Base-by-base conservation (phyloP, 1,140 invertebrate genomes). In the Sycophila sp. region DNA sequence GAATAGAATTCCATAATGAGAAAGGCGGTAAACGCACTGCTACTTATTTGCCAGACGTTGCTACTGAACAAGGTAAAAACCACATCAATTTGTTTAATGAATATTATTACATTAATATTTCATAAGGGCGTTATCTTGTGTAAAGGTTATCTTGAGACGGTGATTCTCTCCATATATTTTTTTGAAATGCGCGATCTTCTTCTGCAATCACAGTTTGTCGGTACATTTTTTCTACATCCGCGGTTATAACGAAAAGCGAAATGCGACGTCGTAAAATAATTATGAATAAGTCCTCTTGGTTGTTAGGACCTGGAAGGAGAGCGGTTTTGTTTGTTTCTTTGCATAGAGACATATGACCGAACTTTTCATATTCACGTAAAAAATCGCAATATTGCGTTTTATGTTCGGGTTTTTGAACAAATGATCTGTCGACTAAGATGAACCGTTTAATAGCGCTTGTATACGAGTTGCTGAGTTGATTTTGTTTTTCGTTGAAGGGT, bases 1-100 rank as follows among this genome's bases (percentile, higher is more conserved):
- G 98, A 55, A 99, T 99, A 75, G 97, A 99, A 88, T 99, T 99
- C 80, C 86, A 93, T 67, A 98, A 96, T 85, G 98, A 99, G 79
- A 95, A 96, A 78, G 98, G 98, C 69, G 93, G 93, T 74, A 96
- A 96, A 80, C 91, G 96, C 78, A 98, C 96, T 73, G 98, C 98
- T 74, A 99, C 98, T 76, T 99, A 98, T 87, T 89, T 99, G 81
- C 98, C 98, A 58, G 94, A 99, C 87, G 96, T 99, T 66, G 96
- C 98, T 76, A 91, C 91, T 67, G 98, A 99, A 85, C 98, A 99
- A 94, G 97, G 96, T 96, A 87, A 76, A 77, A 22, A 42, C n/a
- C n/a, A n/a, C n/a, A n/a, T n/a, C n/a, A n/a, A n/a, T n/a, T n/a
- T n/a, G n/a, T n/a, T n/a, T n/a, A n/a, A n/a, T n/a, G n/a, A n/a